Conservation (phyloP, 2,888 invertebrate species). For the Ophioninae sp. region DNA sequence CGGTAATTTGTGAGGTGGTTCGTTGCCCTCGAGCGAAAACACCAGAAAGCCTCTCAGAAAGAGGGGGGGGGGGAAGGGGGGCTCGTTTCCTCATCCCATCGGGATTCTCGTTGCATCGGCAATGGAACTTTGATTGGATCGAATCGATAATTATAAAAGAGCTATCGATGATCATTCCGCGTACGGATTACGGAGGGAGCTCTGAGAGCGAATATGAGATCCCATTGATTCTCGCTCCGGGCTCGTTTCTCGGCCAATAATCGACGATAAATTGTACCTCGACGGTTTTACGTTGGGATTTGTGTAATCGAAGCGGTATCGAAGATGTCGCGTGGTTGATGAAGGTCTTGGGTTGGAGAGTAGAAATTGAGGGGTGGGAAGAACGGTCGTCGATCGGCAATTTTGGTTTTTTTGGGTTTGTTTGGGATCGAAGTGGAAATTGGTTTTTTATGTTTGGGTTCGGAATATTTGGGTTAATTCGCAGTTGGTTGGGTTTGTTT, state of each 20-base stretch:
- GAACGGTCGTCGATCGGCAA: too few relatives aligned
- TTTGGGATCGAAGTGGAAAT: too few relatives aligned
- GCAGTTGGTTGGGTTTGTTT: too few relatives aligned
- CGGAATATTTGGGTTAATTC: too few relatives aligned
- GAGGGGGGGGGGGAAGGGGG: too few relatives aligned
- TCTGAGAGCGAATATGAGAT: too few relatives aligned
- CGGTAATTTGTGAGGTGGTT: constrained; percentile 55
- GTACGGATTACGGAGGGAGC: constrained; percentile 16
- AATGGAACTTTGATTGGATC: constrained; percentile 72
- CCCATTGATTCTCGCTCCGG: not conserved
- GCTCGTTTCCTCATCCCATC: constrained; percentile 26
- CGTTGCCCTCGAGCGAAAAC: constrained; percentile 49
- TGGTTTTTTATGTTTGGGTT: too few relatives aligned
- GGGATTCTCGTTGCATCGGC: constrained; percentile 45
- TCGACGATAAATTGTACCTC: too few relatives aligned
- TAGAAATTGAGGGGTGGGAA: too few relatives aligned
- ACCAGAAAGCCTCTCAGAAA: constrained; percentile 23
- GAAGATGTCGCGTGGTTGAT: too few relatives aligned
- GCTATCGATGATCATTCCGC: constrained; percentile 22
- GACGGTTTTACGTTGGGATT: not conserved
- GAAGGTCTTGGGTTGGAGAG: too few relatives aligned
- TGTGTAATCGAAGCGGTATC: not conserved
- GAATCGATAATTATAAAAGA: constrained; percentile 51
- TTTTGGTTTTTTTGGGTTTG: too few relatives aligned
- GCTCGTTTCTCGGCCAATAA: not conserved